Conservation (phyloP, 1,140 invertebrate species). For the Solenopsis fugax region DNA sequence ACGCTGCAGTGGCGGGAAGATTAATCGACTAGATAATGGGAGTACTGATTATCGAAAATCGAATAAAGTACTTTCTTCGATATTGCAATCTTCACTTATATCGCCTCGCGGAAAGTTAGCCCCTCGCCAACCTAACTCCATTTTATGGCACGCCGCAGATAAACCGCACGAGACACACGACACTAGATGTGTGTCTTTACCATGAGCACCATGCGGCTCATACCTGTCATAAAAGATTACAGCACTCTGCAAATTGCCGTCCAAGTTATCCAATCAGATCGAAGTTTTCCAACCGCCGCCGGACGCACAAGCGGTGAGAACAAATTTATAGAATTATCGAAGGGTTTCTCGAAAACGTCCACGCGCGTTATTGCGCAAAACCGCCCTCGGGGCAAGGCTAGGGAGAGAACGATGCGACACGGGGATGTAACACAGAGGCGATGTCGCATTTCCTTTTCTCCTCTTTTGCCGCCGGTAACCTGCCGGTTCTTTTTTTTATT, state of each 20-base stretch:
- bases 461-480: not conserved
- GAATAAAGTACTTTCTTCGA: slow-evolving; percentile 24
- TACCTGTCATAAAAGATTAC: slow-evolving; percentile 41
- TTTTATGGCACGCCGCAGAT: slow-evolving; percentile 7
- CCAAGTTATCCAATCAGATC: slow-evolving; percentile 35
- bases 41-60: slow-evolving; percentile 8
- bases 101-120: not conserved
- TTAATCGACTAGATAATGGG: not conserved
- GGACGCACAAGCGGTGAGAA: not conserved
- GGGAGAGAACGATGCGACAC: not conserved
- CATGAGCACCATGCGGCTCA: not conserved
- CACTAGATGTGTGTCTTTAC: slow-evolving; percentile 31
- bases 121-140: not conserved
- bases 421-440: not conserved
- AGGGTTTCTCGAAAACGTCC: slow-evolving; percentile 26
- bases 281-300: slow-evolving; percentile 6
- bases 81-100: not conserved
- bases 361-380: not conserved
- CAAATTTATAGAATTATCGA: slow-evolving; percentile 20
- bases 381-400: no score
- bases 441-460: not conserved
- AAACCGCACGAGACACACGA: not conserved
- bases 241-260: slow-evolving; percentile 2
- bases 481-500: slow-evolving; percentile 44
- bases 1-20: not conserved